Conservation (phyloP, 2,888 invertebrate genomes). For the Anorthoa munda region DNA sequence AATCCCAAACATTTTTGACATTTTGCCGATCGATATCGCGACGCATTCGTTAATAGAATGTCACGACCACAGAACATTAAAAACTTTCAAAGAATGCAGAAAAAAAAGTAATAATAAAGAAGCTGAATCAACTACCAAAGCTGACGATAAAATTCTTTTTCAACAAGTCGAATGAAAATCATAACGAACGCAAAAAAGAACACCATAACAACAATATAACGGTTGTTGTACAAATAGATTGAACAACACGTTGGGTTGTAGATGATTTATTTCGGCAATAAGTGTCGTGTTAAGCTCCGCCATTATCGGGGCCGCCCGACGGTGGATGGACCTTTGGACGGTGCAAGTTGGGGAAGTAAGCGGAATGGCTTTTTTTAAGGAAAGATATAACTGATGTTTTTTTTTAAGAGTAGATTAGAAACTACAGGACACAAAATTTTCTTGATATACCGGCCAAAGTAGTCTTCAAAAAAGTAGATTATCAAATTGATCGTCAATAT, state of each 20-base stretch:
- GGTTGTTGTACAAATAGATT: conserved; percentile 74
- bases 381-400: not conserved
- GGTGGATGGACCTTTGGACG: conserved; percentile 65
- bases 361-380: conserved; percentile 2
- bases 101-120: not conserved
- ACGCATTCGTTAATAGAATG: no score
- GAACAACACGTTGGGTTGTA: conserved; percentile 74
- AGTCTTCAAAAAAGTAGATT: not conserved
- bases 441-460: not conserved
- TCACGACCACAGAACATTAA: no score
- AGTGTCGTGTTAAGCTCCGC: conserved; percentile 85
- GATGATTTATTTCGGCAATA: conserved; percentile 89
- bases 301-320: conserved; percentile 79
- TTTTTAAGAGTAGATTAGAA: not conserved
- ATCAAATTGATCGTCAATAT: no score
- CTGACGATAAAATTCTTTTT: conserved; percentile 1
- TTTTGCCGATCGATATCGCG: no score
- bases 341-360: conserved; percentile 45
- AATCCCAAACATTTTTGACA: no score
- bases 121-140: not conserved
- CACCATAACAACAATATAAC: conserved; percentile 42
- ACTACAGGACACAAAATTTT: not conserved
- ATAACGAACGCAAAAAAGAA: conserved; percentile 45
- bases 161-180: conserved; percentile 12
- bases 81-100: no score